Evolutionary conservation across 2,888 invertebrate species (phyloP), one percentile per base, ranked within the genome.

Genomic region (Trachelus tabidus): DNA sequence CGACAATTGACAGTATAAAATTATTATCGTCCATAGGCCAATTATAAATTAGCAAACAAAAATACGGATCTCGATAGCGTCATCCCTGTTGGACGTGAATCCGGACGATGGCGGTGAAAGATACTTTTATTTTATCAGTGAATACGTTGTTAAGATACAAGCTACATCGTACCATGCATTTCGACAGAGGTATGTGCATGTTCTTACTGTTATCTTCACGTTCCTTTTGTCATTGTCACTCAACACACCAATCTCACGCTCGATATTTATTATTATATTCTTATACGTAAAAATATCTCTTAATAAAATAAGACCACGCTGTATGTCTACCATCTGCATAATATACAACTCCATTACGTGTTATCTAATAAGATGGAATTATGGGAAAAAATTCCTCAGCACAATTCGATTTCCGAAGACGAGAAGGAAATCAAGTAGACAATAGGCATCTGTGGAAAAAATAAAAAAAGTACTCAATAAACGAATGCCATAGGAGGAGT

Each of bases 71-170:
- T 23, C 56, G 56, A 56, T 56, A 56, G 56, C 56, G 56, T 56
- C 56, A 56, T 56, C 23, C 56, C 9, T 56, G 56, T 9, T 56
- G 23, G 9, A 56, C 23, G 56, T 23, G 56, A 56, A 56, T 56
- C 23, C n/a, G 75, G 4, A 30, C 75, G 40, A 37, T 15, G 12
- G 33, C 9, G 68, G 31, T 75, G 75, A 30, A n/a, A 56, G 75
- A 75, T 71, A 79, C 76, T 56, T 56, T 56, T 56, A 56, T 68
- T 69, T 81, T 81, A 83, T 83, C 83, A 74, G 56, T 40, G 78
- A 81, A 82, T 84, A 85, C 81, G 81, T 85, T 84, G 85, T 84
- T 81, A 82, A 81, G 85, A 84, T 85, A 85, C 79, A 76, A 79
- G 77, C 76, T 79, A 84, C 84, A 85, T 81, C 81, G 81, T 79